Evolutionary conservation across 2,113 vertebrate genomes (phyloP), one percentile per base, ranked within the genome.

Genomic region (Sinocyclocheilus maitianheensis): DNA sequence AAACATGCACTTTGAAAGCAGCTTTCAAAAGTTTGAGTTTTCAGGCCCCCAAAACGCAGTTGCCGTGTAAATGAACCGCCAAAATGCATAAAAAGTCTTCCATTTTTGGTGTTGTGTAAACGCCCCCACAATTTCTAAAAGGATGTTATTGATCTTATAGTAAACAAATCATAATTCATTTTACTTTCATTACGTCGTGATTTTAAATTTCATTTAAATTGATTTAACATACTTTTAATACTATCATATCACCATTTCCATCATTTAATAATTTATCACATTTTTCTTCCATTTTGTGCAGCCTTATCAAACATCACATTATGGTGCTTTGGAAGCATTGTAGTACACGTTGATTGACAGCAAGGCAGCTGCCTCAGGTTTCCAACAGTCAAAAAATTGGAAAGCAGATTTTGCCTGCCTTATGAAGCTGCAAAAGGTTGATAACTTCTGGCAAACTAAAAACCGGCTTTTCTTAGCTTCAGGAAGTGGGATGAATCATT

Each of bases 371-470:
- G 20, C 37, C 18, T n/a, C 71, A 74, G 20, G 37, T 43, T 74
- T 22, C 71, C 20, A 1, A 62, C 7, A 62, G 22, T 62, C 7
- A 24, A n/a, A 62, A 40, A 22, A 60, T 11, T 30, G 51, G 69
- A 84, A 58, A 24, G 71, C 12, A 46, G 62, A 22, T 7, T 83
- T 74, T 74, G 30, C 69, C 81, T 51, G 80, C 46, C 74, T 76
- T 51, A 26, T 26, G n/a, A 76, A n/a, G 48, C 14, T 46, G 40
- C 34, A 81, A 81, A 84, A 34, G 67, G 20, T 79, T 26, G 30
- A 63, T 24, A 71, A 43, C 77, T 78, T 55, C 3, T 46, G 67
- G 77, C 51, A 48, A 81, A 72, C 34, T 60, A 43, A 40, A 53
- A 60, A 71, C 58, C 60, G 6, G 43, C 55, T 60, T 71, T 81